Percentiles rank a stretch among this genome's conserved stretches.
These are phyloP conservation scores for Chaetorhynchus papuensis DNA, from an alignment of 2,113 vertebrate genomes.

Conservation along the genomic window DNA sequence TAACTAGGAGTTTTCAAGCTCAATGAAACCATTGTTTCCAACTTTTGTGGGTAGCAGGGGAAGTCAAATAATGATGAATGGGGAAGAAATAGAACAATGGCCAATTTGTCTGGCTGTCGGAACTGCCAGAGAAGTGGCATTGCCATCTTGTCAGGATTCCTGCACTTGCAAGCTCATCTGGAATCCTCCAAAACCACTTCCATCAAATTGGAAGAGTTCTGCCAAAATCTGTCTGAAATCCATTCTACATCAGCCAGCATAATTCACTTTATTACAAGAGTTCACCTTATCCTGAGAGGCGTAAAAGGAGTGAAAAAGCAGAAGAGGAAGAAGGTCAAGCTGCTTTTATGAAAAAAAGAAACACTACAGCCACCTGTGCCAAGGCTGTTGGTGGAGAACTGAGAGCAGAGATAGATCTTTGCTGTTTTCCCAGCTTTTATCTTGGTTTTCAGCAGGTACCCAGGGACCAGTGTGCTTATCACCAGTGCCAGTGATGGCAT, in stretches of 20 bases:
- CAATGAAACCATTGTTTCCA: not conserved
- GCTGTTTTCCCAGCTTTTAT: not conserved
- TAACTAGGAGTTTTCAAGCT: not conserved
- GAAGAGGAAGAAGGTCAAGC: not conserved
- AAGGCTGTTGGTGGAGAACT: not conserved
- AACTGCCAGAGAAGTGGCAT: not conserved
- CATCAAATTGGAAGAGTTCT: not conserved
- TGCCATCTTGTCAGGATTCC: not conserved
- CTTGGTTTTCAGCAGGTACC: not conserved
- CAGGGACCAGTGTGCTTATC: not conserved
- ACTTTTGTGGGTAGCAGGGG: not conserved
- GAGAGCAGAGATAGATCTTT: not conserved
- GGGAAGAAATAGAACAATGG: constrained; percentile 4
- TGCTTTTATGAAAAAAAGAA: not conserved
- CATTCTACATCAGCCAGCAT: not conserved
- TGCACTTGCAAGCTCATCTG: not conserved
- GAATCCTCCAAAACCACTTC: not conserved
- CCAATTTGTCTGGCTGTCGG: not conserved
- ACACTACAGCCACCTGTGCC: not conserved
- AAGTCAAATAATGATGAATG: constrained; percentile 9
- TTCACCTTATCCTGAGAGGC: not conserved
- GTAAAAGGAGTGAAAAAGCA: not conserved
- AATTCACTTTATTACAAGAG: not conserved
- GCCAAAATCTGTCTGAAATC: not conserved
- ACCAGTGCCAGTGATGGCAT: not conserved